These are phyloP conservation scores for Sphyrna mokarran DNA, from an alignment of 2,113 vertebrate species.

Conservation along the genomic window DNA sequence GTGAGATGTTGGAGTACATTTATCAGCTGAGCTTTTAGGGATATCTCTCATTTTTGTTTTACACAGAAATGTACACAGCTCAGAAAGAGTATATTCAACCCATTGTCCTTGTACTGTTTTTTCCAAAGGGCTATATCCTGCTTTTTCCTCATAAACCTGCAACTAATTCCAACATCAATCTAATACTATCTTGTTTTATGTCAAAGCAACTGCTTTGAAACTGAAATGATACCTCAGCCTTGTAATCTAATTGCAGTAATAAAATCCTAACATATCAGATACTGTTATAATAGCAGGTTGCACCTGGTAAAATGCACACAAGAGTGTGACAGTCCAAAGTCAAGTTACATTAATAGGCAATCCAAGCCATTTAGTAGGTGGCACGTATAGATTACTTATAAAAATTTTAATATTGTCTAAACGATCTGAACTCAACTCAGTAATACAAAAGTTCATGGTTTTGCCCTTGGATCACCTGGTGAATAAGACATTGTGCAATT, in stretches of 20 bases:
- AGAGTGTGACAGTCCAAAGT: background rate
- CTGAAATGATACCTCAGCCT: background rate
- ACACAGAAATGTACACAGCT: background rate
- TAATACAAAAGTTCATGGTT: background rate
- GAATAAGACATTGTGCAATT: background rate
- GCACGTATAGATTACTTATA: background rate
- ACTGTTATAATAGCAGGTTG: background rate
- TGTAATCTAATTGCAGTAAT: background rate
- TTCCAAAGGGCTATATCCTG: background rate
- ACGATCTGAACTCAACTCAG: background rate
- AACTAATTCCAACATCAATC: background rate
- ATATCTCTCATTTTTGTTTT: background rate
- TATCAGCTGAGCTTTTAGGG: background rate
- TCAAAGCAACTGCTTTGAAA: background rate
- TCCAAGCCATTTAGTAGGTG: background rate
- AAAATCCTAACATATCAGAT: background rate
- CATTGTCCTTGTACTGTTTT: background rate
- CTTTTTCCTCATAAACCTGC: background rate
- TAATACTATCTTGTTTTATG: background rate
- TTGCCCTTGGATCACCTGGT: background rate
- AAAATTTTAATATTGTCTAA: background rate
- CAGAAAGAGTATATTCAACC: background rate
- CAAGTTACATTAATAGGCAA: background rate
- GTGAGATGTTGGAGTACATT: background rate
- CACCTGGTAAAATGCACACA: background rate